Evolutionary conservation across 23 tunicate species (phyloP).

Genomic region (Halocynthia roretzi): DNA sequence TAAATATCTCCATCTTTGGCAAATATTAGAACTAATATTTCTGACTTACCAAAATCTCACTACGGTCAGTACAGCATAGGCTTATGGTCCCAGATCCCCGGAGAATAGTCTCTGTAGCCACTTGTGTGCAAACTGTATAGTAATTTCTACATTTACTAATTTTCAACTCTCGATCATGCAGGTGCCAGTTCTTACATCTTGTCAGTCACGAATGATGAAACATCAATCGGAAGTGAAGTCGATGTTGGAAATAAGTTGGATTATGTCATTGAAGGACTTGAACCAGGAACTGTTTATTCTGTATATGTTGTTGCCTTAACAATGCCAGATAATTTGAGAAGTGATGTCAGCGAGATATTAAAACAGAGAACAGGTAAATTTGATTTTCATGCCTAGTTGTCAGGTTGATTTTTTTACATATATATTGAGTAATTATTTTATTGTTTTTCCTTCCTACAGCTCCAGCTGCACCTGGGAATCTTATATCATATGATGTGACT

Average conservation of each 20-base stretch:
- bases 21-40: too few species aligned
- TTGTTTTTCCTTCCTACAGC: slow-evolving; percentile 7
- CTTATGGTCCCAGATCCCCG: too few species aligned
- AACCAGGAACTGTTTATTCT: slow-evolving; percentile 49
- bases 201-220: slow-evolving; percentile 13
- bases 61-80: too few species aligned
- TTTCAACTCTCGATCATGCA: background rate
- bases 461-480: slow-evolving; percentile 32
- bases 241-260: slow-evolving; percentile 8
- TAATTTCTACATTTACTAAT: too few species aligned
- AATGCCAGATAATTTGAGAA: background rate
- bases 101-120: too few species aligned
- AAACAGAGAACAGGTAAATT: slow-evolving; percentile 1
- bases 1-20: too few species aligned
- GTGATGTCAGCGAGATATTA: background rate
- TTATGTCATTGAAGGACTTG: slow-evolving; percentile 16
- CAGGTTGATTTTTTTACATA: background rate
- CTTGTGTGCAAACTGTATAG: too few species aligned
- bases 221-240: background rate
- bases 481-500: slow-evolving; percentile 7
- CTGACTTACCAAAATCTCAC: too few species aligned
- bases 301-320: slow-evolving; percentile 38
- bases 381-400: too few species aligned
- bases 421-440: background rate
- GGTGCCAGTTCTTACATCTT: slow-evolving; percentile 16